These are phyloP conservation scores for Pseudoips prasinana DNA, from an alignment of 2,888 invertebrate genomes.

Conservation along the genomic window DNA sequence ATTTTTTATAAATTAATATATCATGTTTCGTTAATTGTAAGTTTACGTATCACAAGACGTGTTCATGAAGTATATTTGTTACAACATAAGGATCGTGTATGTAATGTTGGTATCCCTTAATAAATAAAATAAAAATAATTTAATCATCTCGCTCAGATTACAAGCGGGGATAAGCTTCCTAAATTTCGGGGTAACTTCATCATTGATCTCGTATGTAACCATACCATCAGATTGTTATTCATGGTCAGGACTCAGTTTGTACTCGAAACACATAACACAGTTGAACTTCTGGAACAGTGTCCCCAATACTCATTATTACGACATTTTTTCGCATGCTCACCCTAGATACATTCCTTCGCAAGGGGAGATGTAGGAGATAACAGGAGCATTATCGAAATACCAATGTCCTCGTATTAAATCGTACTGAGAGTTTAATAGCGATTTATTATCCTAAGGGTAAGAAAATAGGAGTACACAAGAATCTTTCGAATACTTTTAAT, in stretches of 20 bases:
- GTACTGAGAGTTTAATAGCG: slow-evolving; percentile 73
- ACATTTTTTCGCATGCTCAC: slow-evolving; percentile 73
- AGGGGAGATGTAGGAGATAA: slow-evolving; percentile 74
- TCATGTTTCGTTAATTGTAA: too few species aligned
- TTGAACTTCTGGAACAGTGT: slow-evolving; percentile 46
- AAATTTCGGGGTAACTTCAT: too few species aligned
- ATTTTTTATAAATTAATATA: too few species aligned
- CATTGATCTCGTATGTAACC: too few species aligned
- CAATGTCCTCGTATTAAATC: slow-evolving; percentile 74
- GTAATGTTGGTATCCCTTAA: too few species aligned
- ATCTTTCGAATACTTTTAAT: slow-evolving; percentile 33
- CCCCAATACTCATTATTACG: slow-evolving; percentile 74
- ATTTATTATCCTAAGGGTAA: slow-evolving; percentile 61
- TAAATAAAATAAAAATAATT: too few species aligned
- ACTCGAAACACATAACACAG: slow-evolving; percentile 12
- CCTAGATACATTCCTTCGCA: slow-evolving; percentile 64
- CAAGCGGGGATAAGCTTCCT: too few species aligned
- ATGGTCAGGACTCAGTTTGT: neutral
- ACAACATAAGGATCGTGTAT: too few species aligned
- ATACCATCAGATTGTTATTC: too few species aligned
- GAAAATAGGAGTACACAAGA: slow-evolving; percentile 12
- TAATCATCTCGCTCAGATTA: too few species aligned
- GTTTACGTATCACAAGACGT: too few species aligned
- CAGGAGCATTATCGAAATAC: slow-evolving; percentile 78
- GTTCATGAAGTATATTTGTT: too few species aligned